Evolutionary conservation across 2,888 invertebrate genomes (phyloP).

Genomic region (Erebia aethiops): DNA sequence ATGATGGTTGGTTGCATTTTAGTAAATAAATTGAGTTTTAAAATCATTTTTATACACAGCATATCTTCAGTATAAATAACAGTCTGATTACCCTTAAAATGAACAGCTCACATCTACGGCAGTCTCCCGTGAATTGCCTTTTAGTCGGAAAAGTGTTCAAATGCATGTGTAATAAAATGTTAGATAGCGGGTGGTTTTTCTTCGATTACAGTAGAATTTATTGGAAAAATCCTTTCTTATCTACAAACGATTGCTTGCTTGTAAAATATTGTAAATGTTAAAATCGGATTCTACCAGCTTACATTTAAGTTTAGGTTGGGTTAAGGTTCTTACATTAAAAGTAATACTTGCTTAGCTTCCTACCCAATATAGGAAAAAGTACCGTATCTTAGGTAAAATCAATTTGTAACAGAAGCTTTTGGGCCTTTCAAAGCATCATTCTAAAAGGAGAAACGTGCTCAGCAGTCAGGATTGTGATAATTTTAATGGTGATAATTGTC

Average conservation of each 20-base stretch:
- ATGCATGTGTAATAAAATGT: constrained; percentile 6
- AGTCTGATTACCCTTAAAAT: not conserved
- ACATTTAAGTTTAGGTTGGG: not conserved
- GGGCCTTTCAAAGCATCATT: no score
- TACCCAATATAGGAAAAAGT: not conserved
- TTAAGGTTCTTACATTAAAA: not conserved
- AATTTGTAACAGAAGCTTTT: no score
- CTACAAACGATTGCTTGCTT: not conserved
- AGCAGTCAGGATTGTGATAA: no score
- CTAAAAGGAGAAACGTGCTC: no score
- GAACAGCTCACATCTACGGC: not conserved
- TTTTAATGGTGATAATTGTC: no score
- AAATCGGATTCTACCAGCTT: constrained; percentile 4
- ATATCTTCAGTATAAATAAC: not conserved
- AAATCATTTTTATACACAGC: not conserved
- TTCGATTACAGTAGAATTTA: constrained; percentile 6
- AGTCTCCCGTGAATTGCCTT: not conserved
- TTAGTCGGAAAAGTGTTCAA: constrained; percentile 3
- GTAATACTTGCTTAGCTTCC: no score
- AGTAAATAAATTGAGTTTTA: no score
- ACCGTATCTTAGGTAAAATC: no score
- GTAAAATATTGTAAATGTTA: constrained; percentile 2
- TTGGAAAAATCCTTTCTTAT: not conserved
- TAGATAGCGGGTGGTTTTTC: not conserved
- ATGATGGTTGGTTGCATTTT: no score